A percentile compares a stretch with the other conserved stretches of the same genome.
Conservation (phyloP, 2,888 invertebrate genomes). For the Pristionchus mayeri region DNA sequence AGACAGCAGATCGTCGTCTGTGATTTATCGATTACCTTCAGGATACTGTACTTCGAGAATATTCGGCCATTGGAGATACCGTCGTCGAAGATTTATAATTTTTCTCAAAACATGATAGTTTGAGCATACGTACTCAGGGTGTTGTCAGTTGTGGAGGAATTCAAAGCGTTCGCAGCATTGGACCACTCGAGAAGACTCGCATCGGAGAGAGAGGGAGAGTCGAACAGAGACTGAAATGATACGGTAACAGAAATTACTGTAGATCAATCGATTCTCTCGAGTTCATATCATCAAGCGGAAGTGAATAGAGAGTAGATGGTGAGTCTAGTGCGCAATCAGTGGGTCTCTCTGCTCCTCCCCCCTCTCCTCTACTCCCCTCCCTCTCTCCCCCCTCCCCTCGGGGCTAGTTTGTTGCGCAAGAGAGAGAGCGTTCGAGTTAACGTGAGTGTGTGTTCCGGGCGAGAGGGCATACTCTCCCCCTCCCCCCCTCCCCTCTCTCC, state of each 20-base stretch:
- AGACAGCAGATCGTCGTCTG: conserved; percentile 38
- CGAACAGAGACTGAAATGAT: conserved; percentile 39
- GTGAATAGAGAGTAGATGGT: conserved; percentile 26
- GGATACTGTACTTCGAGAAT: background rate
- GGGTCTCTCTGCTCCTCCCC: conserved; percentile 7
- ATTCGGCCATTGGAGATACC: too few relatives aligned
- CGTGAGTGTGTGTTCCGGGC: conserved; percentile 30
- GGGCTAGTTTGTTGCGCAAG: conserved; percentile 48
- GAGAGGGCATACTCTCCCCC: conserved; percentile 28
- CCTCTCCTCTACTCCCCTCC: background rate
- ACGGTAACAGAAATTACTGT: background rate
- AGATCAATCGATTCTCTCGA: background rate
- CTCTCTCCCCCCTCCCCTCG: conserved; percentile 1
- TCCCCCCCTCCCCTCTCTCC: background rate
- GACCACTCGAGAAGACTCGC: conserved; percentile 33
- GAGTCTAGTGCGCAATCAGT: conserved; percentile 40
- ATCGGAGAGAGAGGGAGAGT: conserved; percentile 28
- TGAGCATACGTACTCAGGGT: background rate
- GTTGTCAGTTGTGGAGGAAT: background rate
- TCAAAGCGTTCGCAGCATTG: background rate
- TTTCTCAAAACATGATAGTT: background rate
- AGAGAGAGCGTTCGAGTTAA: conserved; percentile 40
- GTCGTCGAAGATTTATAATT: background rate
- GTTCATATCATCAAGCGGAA: conserved; percentile 11
- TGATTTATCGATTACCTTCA: background rate